Evolutionary conservation across 2,797 vertebrate genomes (phyloP), one percentile per base, ranked within the genome.

Genomic region (Poliocrania exsul): DNA sequence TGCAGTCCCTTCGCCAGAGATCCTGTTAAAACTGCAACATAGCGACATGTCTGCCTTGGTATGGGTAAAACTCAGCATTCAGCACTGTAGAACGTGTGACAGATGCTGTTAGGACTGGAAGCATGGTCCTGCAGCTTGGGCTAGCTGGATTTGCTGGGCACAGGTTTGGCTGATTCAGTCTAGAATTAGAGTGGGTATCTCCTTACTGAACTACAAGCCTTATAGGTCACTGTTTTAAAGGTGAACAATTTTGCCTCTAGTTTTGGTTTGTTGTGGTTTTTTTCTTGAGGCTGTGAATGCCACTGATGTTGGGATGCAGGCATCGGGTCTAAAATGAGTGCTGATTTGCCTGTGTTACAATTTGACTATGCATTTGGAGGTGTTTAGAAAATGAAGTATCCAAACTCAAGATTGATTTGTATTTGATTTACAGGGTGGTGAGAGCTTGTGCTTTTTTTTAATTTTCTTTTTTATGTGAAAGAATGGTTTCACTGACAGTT

Each of bases 21-120:
- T 50, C 61, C 42, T 65, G 24, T 62, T 85, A 40, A 31, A 78
- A 58, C 23, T 50, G 47, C 10, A 61, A 2, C 25, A 7, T 19
- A 28, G 53, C 44, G 35, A 23, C 0, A 0, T 54, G 49, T 35
- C 35, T 38, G 64, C 23, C 19, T 53, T 23, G 10, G 7, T 35
- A 0, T 23, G 50, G 83, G 12, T 29, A 31, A 5, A 26, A 3
- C n/a, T 6, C 42, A n/a, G 57, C n/a, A 7, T 16, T 58, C 9
- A 21, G 51, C 17, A 6, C 4, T 25, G 61, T 4, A 38, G 24
- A 35, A 18, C 0, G 0, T 9, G 49, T 42, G 20, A n/a, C 26
- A 33, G 46, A 23, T 74, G 26, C 13, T 71, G 6, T 15, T 31
- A 28, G 9, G 46, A 13, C 16, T 26, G 2, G 44, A 46, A 53